phyloP scores from a whole-genome alignment of 1,140 invertebrate genomes.

The Ephestia elutella region DNA sequence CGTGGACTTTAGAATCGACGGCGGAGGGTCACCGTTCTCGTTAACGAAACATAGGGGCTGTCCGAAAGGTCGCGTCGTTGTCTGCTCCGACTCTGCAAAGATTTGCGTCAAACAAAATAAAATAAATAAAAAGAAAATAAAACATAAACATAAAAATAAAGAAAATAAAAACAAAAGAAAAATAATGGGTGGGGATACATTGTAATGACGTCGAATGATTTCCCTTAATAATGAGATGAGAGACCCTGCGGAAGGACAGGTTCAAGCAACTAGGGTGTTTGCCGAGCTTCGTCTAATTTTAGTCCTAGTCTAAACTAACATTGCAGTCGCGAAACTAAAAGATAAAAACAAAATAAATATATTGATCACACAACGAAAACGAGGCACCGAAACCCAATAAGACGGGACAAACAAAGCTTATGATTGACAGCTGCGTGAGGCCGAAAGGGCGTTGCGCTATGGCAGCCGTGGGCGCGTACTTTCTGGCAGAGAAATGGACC shows the following conservation, averaged over 20 bases:
- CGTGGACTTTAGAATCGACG: slow-evolving; percentile 69
- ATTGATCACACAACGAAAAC: slow-evolving; percentile 56
- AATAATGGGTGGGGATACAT: slow-evolving; percentile 32
- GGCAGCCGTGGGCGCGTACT: slow-evolving; percentile 78
- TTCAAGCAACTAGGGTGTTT: slow-evolving; percentile 58
- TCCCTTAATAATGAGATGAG: slow-evolving; percentile 30
- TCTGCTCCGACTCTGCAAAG: slow-evolving; percentile 75
- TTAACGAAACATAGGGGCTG: slow-evolving; percentile 80
- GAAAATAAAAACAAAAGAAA: slow-evolving; percentile 40
- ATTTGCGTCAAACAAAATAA: slow-evolving; percentile 52
- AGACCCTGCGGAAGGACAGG: slow-evolving; percentile 46
- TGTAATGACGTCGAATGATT: slow-evolving; percentile 24
- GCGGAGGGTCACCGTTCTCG: slow-evolving; percentile 75
- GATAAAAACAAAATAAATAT: slow-evolving; percentile 44
- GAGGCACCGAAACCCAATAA: slow-evolving; percentile 52
- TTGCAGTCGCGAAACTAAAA: slow-evolving; percentile 51
- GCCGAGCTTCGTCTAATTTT: slow-evolving; percentile 54
- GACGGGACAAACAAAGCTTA: slow-evolving; percentile 67
- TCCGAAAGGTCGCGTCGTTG: slow-evolving; percentile 82
- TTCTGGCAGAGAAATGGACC: slow-evolving; percentile 86
- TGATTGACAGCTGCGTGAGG: slow-evolving; percentile 46
- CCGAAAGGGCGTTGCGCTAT: slow-evolving; percentile 61
- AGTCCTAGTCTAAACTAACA: slow-evolving; percentile 62
- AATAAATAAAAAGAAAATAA: slow-evolving; percentile 60
- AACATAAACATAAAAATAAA: slow-evolving; percentile 35